These are phyloP conservation scores for Cybosia mesomella DNA, from an alignment of 2,888 invertebrate genomes.

Conservation along the genomic window DNA sequence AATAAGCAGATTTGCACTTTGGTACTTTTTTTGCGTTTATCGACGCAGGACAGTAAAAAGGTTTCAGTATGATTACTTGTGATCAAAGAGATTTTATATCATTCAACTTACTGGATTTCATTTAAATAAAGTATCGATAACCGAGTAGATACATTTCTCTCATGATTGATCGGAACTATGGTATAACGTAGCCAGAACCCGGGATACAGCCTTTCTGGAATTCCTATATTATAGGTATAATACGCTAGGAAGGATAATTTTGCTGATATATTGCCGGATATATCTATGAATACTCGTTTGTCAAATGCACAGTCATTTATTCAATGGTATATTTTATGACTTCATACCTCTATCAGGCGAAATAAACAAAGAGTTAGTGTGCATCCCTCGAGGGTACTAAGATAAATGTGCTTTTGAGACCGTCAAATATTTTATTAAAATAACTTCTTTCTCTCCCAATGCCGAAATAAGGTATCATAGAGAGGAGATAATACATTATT, in stretches of 20 bases:
- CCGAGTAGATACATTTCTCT: slow-evolving; percentile 25
- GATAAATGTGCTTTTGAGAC: slow-evolving; percentile 53
- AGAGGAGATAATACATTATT: slow-evolving; percentile 7
- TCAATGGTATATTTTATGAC: slow-evolving; percentile 73
- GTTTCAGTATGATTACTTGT: no score
- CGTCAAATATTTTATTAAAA: slow-evolving; percentile 47
- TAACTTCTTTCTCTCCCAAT: slow-evolving; percentile 29
- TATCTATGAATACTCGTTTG: slow-evolving; percentile 85
- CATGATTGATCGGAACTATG: slow-evolving; percentile 61
- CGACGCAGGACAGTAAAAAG: no score
- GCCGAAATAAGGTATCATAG: slow-evolving; percentile 11
- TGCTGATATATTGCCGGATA: slow-evolving; percentile 82
- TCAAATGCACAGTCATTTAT: slow-evolving; percentile 86
- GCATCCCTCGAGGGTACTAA: slow-evolving; percentile 45
- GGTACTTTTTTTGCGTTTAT: no score
- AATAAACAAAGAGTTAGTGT: slow-evolving; percentile 58
- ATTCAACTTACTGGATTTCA: not conserved
- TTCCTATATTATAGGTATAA: slow-evolving; percentile 79
- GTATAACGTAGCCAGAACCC: slow-evolving; percentile 71
- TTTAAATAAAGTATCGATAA: not conserved
- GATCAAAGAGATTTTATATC: no score
- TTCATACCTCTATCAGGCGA: slow-evolving; percentile 53
- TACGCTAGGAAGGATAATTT: slow-evolving; percentile 84
- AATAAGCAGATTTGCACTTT: no score
- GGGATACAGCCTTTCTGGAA: slow-evolving; percentile 77